Conservation (phyloP, 2,888 invertebrate species). For the Metacarcinus magister region DNA sequence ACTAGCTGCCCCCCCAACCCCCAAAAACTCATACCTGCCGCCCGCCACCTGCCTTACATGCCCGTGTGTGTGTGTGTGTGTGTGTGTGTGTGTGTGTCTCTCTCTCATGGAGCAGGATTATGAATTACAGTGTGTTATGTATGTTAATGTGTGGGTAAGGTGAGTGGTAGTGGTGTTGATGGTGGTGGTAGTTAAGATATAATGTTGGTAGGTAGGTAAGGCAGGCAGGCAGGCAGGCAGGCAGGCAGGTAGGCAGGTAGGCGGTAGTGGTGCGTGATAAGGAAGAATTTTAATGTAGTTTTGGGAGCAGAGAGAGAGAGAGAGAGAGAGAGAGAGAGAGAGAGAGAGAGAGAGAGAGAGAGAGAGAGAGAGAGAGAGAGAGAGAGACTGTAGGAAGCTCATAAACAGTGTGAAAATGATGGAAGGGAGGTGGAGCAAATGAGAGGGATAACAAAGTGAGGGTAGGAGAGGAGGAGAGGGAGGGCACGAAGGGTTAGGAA, state of each 20-base stretch:
- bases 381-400: background rate
- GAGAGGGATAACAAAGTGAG: background rate
- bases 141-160: background rate
- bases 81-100: background rate
- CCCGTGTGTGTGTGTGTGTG: conserved; percentile 6
- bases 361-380: background rate
- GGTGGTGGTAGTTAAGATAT: background rate
- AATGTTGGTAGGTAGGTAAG: background rate
- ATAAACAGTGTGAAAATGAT: background rate
- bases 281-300: background rate
- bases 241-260: too few relatives aligned
- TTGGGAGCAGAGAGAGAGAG: background rate
- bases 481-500: background rate
- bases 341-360: background rate
- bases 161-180: background rate
- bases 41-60: background rate
- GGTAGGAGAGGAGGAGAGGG: background rate
- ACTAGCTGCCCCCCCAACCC: background rate
- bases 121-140: conserved; percentile 32
- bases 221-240: background rate
- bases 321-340: background rate
- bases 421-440: background rate
- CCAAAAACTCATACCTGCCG: background rate
- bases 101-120: background rate
- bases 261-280: background rate